These are phyloP conservation scores for Troides aeacus DNA, from an alignment of 2,888 invertebrate genomes.

Conservation along the genomic window DNA sequence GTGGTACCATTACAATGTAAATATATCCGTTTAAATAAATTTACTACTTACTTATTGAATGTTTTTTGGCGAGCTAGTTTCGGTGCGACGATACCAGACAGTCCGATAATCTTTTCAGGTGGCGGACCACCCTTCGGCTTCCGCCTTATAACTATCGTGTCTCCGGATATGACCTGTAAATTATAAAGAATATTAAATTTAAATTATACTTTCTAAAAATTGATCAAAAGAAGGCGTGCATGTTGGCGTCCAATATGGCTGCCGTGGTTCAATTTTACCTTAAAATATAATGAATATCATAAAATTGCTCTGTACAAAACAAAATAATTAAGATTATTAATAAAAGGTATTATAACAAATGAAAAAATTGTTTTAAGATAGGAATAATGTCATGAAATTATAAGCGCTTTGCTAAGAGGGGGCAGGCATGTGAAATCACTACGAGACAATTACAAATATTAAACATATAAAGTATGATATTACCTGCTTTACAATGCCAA, in stretches of 20 bases:
- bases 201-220: slow-evolving; percentile 20
- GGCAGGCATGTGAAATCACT: slow-evolving; percentile 55
- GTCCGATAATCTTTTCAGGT: slow-evolving; percentile 93
- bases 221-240: not conserved
- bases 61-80: slow-evolving; percentile 83
- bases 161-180: slow-evolving; percentile 94
- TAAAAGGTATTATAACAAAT: not conserved
- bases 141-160: slow-evolving; percentile 94
- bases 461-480: slow-evolving; percentile 44
- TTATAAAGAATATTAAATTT: slow-evolving; percentile 17
- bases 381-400: slow-evolving; percentile 16
- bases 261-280: not conserved
- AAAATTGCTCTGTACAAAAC: not conserved
- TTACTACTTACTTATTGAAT: slow-evolving; percentile 60
- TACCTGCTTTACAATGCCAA: slow-evolving; percentile 76
- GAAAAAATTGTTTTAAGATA: slow-evolving; percentile 7
- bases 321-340: not conserved
- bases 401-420: slow-evolving; percentile 67
- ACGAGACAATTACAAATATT: slow-evolving; percentile 57
- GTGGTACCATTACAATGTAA: too few relatives aligned
- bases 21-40: slow-evolving; percentile 13
- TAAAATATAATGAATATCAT: not conserved
- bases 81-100: slow-evolving; percentile 95
- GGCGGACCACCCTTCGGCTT: slow-evolving; percentile 93
- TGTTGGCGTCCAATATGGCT: slow-evolving; percentile 2